A percentile compares a stretch with the other conserved stretches of the same genome.
phyloP scores from a whole-genome alignment of 2,797 vertebrate genomes.

The Diplodus puntazzo region DNA sequence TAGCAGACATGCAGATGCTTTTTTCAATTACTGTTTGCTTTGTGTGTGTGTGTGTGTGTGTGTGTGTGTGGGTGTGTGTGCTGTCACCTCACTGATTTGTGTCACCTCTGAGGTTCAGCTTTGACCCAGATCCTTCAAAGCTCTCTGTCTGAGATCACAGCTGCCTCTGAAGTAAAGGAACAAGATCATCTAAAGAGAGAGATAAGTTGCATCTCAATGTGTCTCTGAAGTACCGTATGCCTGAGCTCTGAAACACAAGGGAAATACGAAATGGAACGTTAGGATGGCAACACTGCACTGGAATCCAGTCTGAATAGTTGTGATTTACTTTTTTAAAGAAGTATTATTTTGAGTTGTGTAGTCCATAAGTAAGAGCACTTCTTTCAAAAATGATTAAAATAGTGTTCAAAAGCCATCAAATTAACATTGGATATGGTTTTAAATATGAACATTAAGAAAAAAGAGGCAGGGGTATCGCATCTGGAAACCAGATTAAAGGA shows the following conservation, averaged over 20 bases:
- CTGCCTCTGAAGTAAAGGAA: background rate
- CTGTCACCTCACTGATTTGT: background rate
- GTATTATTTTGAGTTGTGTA: too few species aligned
- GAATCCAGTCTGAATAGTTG: too few species aligned
- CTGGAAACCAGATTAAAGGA: too few species aligned
- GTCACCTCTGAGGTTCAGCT: background rate
- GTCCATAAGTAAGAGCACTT: too few species aligned
- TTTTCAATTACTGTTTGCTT: too few species aligned
- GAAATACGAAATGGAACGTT: background rate
- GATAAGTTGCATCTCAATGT: background rate
- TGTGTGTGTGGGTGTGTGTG: background rate
- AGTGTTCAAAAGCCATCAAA: too few species aligned
- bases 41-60: background rate
- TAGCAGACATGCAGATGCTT: background rate
- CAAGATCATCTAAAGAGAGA: background rate
- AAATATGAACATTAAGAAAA: too few species aligned
- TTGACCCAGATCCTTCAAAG: background rate
- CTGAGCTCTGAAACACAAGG: background rate
- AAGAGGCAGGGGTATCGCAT: too few species aligned
- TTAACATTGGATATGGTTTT: too few species aligned
- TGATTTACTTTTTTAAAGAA: too few species aligned
- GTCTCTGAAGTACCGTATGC: background rate
- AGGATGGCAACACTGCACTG: background rate
- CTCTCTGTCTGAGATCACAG: background rate
- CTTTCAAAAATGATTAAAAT: too few species aligned